phyloP scores from a whole-genome alignment of 2,888 invertebrate species.

The Proisotoma minuta region DNA sequence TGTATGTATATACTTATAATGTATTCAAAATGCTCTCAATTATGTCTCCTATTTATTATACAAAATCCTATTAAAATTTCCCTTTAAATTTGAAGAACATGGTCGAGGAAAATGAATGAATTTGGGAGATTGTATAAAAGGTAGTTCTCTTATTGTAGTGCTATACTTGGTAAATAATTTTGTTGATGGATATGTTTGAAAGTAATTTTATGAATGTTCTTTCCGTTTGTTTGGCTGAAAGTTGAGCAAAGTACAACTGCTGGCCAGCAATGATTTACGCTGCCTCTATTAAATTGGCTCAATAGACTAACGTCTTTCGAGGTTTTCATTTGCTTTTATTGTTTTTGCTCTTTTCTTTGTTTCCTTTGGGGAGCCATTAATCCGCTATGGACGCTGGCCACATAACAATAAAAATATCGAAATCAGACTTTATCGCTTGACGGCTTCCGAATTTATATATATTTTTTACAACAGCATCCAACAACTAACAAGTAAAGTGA shows the following conservation, averaged over 20 bases:
- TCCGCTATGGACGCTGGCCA: constrained; percentile 40
- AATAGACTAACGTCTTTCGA: neutral
- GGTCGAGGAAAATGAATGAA: neutral
- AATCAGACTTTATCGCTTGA: constrained; percentile 44
- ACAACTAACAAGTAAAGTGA: no score
- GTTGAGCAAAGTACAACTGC: neutral
- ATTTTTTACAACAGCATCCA: no score
- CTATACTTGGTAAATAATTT: constrained; percentile 1
- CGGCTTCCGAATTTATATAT: constrained; percentile 44
- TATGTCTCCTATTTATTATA: no score
- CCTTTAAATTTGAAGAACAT: neutral
- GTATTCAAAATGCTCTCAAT: no score
- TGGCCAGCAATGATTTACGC: neutral
- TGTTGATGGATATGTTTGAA: neutral
- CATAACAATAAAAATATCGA: constrained; percentile 45
- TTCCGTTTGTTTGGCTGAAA: neutral
- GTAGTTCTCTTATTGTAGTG: constrained; percentile 1
- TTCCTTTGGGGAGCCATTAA: constrained; percentile 43
- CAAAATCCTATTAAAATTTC: no score
- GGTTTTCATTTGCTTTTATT: constrained; percentile 45
- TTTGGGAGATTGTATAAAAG: neutral
- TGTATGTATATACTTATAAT: neutral
- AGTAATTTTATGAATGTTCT: neutral
- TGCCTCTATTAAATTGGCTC: neutral
- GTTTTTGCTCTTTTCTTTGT: constrained; percentile 31